These are phyloP conservation scores for Palythoa grandiflora DNA, from an alignment of 92 coral and sea anemone species.

Conservation along the genomic window DNA sequence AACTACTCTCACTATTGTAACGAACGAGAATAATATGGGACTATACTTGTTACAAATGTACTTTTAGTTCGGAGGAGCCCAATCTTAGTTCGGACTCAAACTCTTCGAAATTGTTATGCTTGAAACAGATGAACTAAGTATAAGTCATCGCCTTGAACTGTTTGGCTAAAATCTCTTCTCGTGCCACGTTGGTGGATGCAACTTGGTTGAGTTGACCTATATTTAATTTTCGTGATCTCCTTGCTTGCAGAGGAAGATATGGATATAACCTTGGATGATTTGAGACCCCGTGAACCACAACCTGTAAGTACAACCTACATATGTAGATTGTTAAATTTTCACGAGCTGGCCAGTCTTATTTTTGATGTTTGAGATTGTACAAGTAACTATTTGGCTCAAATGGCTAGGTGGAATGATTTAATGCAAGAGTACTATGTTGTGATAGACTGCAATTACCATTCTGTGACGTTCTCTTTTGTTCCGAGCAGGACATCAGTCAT, in stretches of 20 bases:
- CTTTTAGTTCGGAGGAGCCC: too few relatives aligned
- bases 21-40: too few relatives aligned
- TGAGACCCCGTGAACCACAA: conserved; percentile 45
- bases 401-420: background rate
- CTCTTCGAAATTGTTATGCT: too few relatives aligned
- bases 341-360: too few relatives aligned
- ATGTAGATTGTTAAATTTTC: background rate
- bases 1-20: too few relatives aligned
- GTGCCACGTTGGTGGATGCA: background rate
- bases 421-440: background rate
- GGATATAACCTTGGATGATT: conserved; percentile 40
- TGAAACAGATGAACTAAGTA: too few relatives aligned
- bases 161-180: background rate
- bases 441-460: background rate
- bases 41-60: too few relatives aligned
- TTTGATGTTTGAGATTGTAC: too few relatives aligned
- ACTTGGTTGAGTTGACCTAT: too few relatives aligned
- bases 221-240: background rate
- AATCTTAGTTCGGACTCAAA: too few relatives aligned
- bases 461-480: conserved; percentile 6
- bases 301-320: conserved; percentile 23
- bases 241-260: conserved; percentile 30
- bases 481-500: conserved; percentile 89
- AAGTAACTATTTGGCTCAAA: too few relatives aligned
- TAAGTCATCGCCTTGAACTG: too few relatives aligned